Evolutionary conservation across 2,797 vertebrate species (phyloP), one percentile per base, ranked within the genome.

Genomic region (Chiroxiphia lanceolata): DNA sequence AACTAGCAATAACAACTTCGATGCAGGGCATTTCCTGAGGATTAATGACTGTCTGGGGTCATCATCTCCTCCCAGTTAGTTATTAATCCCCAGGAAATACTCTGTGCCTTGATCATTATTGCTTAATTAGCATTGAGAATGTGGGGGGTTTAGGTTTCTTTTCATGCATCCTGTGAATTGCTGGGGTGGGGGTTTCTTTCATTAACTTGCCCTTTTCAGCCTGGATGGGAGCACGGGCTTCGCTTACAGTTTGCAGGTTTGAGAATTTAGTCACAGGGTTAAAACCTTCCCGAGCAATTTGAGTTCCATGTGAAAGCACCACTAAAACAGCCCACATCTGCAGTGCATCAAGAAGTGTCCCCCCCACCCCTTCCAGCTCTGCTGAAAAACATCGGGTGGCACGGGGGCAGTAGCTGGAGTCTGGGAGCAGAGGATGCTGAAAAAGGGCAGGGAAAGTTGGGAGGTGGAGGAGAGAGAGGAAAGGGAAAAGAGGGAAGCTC

Each of bases 41-140:
- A 98, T 98, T 98, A 98, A 98, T 97, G 96, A 97, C 96, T 97
- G 97, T 98, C 97, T 96, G 91, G 97, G 97, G 97, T 98, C 97
- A 98, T 98, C 98, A 97, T 97, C 97, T 97, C 96, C 96, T 97
- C 94, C 95, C 94, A 94, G 97, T 97, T 95, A 97, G 97, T 97
- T 96, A 97, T 98, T 98, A 98, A 98, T 98, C 97, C 97, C 94
- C 97, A 98, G 97, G 97, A 98, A 98, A 98, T 97, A 97, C 95
- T 93, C 87, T 84, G 92, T 83, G 95, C 97, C 97, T 98, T 98
- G 96, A 97, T 97, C 96, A 70, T 97, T 97, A 97, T 96, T 95
- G 95, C 96, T 97, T 97, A 97, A 97, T 97, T 97, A 97, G 96
- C 97, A 97, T 94, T 96, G 95, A 96, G 94, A 96, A 97, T 97